phyloP scores from a whole-genome alignment of 2,797 vertebrate species.

The Coccyzus lansbergi region DNA sequence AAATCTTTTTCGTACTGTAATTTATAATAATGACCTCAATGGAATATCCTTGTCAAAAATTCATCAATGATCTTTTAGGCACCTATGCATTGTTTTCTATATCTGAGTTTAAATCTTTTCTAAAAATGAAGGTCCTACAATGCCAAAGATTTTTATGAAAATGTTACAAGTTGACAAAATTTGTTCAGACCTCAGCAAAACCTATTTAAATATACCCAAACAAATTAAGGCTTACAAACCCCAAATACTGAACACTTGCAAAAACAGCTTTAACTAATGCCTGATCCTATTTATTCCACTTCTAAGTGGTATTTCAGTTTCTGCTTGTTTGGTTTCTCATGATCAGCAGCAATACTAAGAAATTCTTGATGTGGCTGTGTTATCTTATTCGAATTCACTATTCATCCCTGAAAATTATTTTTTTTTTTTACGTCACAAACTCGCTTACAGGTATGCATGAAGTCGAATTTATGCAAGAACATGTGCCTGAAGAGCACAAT shows the following conservation, averaged over 20 bases:
- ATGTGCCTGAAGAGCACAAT: constrained; percentile 33
- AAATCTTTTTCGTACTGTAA: not conserved
- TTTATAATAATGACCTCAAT: not conserved
- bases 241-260: not conserved
- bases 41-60: not conserved
- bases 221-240: not conserved
- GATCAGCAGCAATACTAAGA: not conserved
- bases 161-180: rapidly evolving
- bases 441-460: not conserved
- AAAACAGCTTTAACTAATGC: not conserved
- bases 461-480: constrained; percentile 21
- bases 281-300: not conserved
- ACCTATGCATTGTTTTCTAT: not conserved
- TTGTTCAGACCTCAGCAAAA: not conserved
- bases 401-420: not conserved
- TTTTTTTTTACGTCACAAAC: not conserved
- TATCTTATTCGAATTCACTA: not conserved
- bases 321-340: not conserved
- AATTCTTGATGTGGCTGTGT: not conserved
- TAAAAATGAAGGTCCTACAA: not conserved
- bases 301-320: not conserved
- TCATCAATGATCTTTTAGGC: not conserved
- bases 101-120: not conserved
- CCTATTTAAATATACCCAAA: not conserved
- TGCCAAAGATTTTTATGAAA: not conserved